Evolutionary conservation across 2,797 vertebrate species (phyloP), one percentile per base, ranked within the genome.

Genomic region (Morelia viridis): DNA sequence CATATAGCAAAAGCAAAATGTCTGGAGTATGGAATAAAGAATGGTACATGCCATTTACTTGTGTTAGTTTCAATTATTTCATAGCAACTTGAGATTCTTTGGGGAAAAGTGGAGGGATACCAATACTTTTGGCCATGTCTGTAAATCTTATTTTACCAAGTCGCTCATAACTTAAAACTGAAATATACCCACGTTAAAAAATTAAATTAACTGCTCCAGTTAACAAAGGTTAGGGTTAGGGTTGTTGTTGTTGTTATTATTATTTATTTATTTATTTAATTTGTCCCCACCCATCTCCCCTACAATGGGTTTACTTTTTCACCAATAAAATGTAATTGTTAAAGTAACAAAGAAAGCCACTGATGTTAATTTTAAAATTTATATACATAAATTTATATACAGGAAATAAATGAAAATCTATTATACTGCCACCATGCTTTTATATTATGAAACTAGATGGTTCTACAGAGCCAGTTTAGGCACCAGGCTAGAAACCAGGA

Each of bases 361-460:
- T 96, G 94, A 96, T 96, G 97, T 97, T 97, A 97, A 97, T 97
- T 97, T 97, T 97, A 98, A 97, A 97, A 98, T 97, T 98, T 98
- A 97, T 97, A 97, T 97, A 97, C 96, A 96, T 50, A 50, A 7
- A 50, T 97, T 97, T 97, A 97, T 96, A 93, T 96, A 94, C 97
- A 97, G 96, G 12, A 85, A 56, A 13, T 97, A 97, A 97, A 97
- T 97, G 96, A 97, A 97, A 97, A 96, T 96, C 97, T 96, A 97
- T 97, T 97, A 96, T 96, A 96, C 97, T 96, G 93, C 96, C 95
- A 95, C 96, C 94, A 96, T 96, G 97, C 97, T 96, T 93, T 96
- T 95, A 96, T 96, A 97, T 96, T 97, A 97, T 96, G 95, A 97
- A 50, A 50, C 46, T 50, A 50, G 46, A 41, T 41, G 35, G 35